Evolutionary conservation across 2,888 invertebrate species (phyloP).

Genomic region (Rhyacophila evoluta): DNA sequence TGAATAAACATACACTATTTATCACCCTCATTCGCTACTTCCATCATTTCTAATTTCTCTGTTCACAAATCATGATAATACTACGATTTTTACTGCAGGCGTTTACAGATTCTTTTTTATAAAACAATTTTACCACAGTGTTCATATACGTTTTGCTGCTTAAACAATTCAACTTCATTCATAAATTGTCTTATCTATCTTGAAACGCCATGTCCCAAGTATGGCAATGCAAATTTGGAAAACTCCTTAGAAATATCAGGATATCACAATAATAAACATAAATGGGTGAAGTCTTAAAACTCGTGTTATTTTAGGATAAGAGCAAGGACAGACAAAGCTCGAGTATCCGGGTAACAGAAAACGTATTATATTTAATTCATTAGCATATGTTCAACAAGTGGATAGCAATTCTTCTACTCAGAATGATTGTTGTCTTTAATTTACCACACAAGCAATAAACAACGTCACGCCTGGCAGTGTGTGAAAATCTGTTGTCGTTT

Average conservation of each 20-base stretch:
- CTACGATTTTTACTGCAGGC: no score
- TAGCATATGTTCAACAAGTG: neutral
- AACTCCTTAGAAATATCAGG: neutral
- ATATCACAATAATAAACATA: neutral
- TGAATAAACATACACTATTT: no score
- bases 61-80: no score
- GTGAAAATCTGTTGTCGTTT: neutral
- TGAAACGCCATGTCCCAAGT: no score
- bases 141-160: no score
- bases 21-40: no score
- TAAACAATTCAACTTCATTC: no score
- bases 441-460: neutral
- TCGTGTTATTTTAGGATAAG: neutral
- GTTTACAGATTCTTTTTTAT: no score
- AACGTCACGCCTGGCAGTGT: neutral
- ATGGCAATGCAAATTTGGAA: no score
- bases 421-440: neutral
- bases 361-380: neutral
- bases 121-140: no score
- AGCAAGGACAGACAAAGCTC: neutral
- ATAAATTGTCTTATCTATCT: no score
- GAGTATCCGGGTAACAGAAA: neutral
- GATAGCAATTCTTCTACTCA: neutral
- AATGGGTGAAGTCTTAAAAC: neutral
- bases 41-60: no score